Percentiles rank a stretch among this genome's conserved stretches.
Evolutionary conservation across 1,140 invertebrate species (phyloP).

Genomic region (Calliphora vicina): DNA sequence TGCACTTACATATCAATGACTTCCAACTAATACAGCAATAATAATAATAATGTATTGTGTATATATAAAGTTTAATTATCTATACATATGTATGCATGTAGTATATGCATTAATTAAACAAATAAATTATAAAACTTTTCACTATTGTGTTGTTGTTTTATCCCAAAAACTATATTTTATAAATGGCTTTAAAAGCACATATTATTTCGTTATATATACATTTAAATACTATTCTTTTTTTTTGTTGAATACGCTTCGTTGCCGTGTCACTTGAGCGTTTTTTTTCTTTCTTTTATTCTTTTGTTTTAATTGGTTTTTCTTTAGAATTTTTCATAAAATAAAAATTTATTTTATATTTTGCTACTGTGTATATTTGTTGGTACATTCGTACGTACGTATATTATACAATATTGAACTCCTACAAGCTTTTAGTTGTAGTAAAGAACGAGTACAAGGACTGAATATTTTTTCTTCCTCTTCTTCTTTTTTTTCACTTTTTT

Average conservation of each 20-base stretch:
- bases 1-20: background rate
- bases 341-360: background rate
- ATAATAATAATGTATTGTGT: background rate
- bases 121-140: no score
- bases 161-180: no score
- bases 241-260: background rate
- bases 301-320: background rate
- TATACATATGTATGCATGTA: no score
- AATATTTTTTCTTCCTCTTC: constrained; percentile 32
- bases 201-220: background rate
- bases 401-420: constrained; percentile 43
- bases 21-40: background rate
- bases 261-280: background rate
- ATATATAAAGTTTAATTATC: background rate
- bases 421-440: constrained; percentile 38
- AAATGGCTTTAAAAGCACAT: no score
- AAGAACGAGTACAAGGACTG: constrained; percentile 41
- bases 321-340: background rate
- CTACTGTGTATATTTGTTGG: background rate
- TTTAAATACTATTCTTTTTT: background rate
- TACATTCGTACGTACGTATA: constrained; percentile 26
- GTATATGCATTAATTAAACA: no score
- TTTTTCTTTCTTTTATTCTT: background rate
- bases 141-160: no score
- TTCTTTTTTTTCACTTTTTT: constrained; percentile 27